Conservation (phyloP, 1,140 invertebrate species). For the Lepidurus packardi region DNA sequence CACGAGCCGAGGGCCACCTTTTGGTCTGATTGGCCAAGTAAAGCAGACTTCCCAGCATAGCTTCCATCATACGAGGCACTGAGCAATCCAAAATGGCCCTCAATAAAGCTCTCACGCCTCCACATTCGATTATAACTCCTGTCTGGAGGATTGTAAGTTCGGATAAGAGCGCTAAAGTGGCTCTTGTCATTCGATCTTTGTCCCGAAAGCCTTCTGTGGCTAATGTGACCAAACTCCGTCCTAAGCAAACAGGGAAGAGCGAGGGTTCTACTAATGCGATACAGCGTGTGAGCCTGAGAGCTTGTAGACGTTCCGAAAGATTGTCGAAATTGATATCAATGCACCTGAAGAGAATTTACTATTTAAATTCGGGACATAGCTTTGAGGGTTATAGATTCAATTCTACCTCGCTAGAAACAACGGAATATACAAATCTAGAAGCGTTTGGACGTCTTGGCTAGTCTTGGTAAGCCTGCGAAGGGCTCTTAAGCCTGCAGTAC, state of each 20-base stretch:
- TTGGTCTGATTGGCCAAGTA: slow-evolving; percentile 78
- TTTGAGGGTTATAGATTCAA: too few relatives aligned
- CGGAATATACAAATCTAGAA: slow-evolving; percentile 73
- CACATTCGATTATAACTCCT: slow-evolving; percentile 68
- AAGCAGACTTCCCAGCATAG: slow-evolving; percentile 76
- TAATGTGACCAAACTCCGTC: slow-evolving; percentile 69
- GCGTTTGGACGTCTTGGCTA: slow-evolving; percentile 65
- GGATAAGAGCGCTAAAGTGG: slow-evolving; percentile 74
- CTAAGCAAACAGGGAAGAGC: slow-evolving; percentile 58
- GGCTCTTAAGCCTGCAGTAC: slow-evolving; percentile 76
- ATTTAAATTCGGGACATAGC: slow-evolving; percentile 20
- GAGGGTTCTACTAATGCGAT: slow-evolving; percentile 59
- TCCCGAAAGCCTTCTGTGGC: slow-evolving; percentile 66
- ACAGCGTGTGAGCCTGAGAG: slow-evolving; percentile 70
- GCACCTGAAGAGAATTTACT: slow-evolving; percentile 42
- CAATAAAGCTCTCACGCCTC: slow-evolving; percentile 73
- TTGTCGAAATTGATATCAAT: slow-evolving; percentile 76
- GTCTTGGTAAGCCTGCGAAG: slow-evolving; percentile 74
- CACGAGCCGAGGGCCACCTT: slow-evolving; percentile 63
- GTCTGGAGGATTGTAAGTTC: slow-evolving; percentile 83
- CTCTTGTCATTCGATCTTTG: slow-evolving; percentile 69
- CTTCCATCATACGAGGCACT: slow-evolving; percentile 61
- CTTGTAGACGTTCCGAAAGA: slow-evolving; percentile 83
- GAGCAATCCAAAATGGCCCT: slow-evolving; percentile 73
- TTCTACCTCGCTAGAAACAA: slow-evolving; percentile 66